Evolutionary conservation across 2,888 invertebrate genomes (phyloP), one percentile per base, ranked within the genome.

Genomic region (Platerodrilus igneus): DNA sequence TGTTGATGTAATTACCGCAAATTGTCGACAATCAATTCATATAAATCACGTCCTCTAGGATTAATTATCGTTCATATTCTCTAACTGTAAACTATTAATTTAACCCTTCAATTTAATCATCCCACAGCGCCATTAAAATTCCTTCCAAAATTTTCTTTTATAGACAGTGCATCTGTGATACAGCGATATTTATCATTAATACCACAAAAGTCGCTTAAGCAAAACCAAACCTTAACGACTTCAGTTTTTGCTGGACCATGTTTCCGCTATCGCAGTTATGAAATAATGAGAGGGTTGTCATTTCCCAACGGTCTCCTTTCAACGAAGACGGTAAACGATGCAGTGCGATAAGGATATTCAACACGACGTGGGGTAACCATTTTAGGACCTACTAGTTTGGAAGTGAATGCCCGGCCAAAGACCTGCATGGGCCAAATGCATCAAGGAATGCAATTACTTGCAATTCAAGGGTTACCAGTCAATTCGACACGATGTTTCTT

Each of bases 351-450:
- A 43, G 28, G 44, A 43, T 27, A 32, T 28, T 16, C n/a, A 14
- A 23, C 15, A 29, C 42, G 45, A 48, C 50, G 50, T 48, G 37
- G 45, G 48, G 48, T 44, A 33, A 34, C 27, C 28, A 34, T 32
- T 37, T 37, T 32, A 38, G 45, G 42, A 44, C 17, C 27, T 42
- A 46, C 46, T 47, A 50, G 61, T 62, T 54, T 44, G 62, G 60
- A 56, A 59, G 65, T 66, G 65, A 66, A 66, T 61, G 64, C 57
- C 66, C 65, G 66, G 65, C 50, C 64, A 64, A 64, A 62, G 65
- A 66, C 66, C 66, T 48, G 49, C 45, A 45, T 48, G 53, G 49
- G 49, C 53, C 55, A 51, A 51, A 49, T 50, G 52, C 52, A 49
- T 36, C 44, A 32, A 49, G 49, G 50, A 52, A 49, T 51, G 52